Base-by-base conservation (phyloP, 2,797 vertebrate species). In the Periparus ater region DNA sequence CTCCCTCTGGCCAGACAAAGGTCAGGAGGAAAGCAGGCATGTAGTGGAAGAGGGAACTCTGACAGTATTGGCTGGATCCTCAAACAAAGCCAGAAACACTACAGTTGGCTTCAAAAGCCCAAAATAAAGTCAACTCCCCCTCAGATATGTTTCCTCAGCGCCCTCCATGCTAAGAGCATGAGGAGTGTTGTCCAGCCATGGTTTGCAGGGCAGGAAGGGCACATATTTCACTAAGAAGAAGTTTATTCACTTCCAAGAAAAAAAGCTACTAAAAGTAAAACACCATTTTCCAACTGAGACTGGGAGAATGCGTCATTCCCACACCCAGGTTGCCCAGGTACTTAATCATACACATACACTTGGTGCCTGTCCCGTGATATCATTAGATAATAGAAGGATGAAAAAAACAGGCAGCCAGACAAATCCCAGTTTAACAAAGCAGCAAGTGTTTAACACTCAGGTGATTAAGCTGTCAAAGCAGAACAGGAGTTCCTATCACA, bases 301-400 rank as follows among this genome's bases (percentile, higher is more conserved):
- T 0, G 0, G 11, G 30, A 53, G 32, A 21, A 20, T 14, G 6
- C 0, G 0, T 78, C 38, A 54, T 58, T 85, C 68, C n/a, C 58
- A 68, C 76, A 62, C 27, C 11, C 58, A 34, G 22, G 44, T 42
- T 85, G 65, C 57, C 63, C 76, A 78, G 38, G 51, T 77, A 26
- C 58, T 74, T 89, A 44, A 10, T 62, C 48, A 44, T 12, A 26
- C 27, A 42, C 11, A 9, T 17, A 44, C n/a, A 22, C 1, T 36
- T 51, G 26, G 9, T 5, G 12, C 55, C 36, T 89, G 30, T 55
- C 57, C 54, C 17, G 1, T 51, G 58, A 65, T 40, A 21, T 26
- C 58, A 19, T 13, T 55, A 62, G 30, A 70, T 48, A 40, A 72
- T 63, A 82, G 55, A 79, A 71, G n/a, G 29, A 50, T 34, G 7